Base-by-base conservation (phyloP, 2,888 invertebrate species). In the Thymelicus sylvestris region DNA sequence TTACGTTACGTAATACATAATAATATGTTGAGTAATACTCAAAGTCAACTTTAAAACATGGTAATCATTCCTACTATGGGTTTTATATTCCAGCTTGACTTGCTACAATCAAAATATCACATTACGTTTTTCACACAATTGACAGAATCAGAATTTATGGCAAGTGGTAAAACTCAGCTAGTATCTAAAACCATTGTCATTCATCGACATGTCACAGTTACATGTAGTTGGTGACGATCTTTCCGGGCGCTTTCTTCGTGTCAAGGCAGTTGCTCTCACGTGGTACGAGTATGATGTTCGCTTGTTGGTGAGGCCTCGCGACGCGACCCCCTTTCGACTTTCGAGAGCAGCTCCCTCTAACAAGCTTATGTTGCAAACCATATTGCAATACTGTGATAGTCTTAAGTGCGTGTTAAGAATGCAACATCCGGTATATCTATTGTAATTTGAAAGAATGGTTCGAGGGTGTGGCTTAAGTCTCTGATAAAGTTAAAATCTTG, bases 231-330 rank as follows among this genome's bases (percentile, higher is more conserved):
- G 84, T 78, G 76, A 67, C 79, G 82, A 84, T 85, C 81, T 84
- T 86, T 83, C 82, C 85, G 84, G 80, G 70, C 88, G 90, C 92
- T 92, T 92, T 92, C 92, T 88, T 92, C 85, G 81, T 86, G 88
- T 88, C 88, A 89, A 90, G 88, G 89, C 88, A 88, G 84, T 73
- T 73, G 73, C 74, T 75, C 73, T 89, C 90, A 86, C 90, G 83
- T 19, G 19, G 19, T 19, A 19, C 19, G 19, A 19, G 19, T 76
- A 81, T 78, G 78, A 77, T 78, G 77, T 76, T n/a, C 19, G 77
- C 74, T 79, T 76, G 76, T 77, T 81, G 85, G 82, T 87, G 81
- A 78, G 80, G 80, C 83, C 19, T 19, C 48, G 48, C 78, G 83
- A 78, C 48, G 48, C 78, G 83, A 78, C 80, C 83, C 79, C 81